Percentiles rank a stretch among this genome's conserved stretches.
Conservation (phyloP, 2,113 vertebrate species). For the Leptobrachium ailaonicum region DNA sequence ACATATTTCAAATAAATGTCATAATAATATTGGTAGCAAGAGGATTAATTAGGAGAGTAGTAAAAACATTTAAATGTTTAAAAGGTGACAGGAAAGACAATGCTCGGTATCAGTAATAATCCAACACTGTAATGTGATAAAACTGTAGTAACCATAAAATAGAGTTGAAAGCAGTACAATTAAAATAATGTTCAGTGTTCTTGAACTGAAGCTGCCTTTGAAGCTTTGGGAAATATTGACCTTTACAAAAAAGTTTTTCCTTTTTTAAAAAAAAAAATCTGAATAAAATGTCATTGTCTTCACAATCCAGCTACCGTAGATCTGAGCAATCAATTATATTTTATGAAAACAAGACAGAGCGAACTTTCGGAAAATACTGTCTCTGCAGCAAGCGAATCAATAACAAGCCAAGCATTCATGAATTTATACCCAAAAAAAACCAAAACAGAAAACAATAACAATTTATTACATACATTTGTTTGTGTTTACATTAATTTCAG, state of each 20-base stretch:
- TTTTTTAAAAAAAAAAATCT: constrained; percentile 2
- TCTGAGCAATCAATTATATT: constrained; percentile 9
- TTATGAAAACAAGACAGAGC: constrained; percentile 1
- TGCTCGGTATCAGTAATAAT: background rate
- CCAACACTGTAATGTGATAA: background rate
- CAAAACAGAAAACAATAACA: background rate
- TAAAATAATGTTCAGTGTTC: background rate
- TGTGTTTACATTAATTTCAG: too few species aligned
- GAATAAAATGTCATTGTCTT: constrained; percentile 24
- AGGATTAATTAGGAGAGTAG: background rate
- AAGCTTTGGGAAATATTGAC: constrained; percentile 23
- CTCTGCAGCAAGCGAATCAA: background rate
- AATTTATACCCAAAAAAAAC: too few species aligned
- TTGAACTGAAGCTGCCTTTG: background rate
- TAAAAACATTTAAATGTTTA: background rate
- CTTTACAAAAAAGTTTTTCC: constrained; percentile 4
- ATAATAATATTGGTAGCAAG: too few species aligned
- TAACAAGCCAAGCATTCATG: background rate
- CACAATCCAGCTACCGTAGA: constrained; percentile 4
- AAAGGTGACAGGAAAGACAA: background rate
- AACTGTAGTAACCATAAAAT: background rate
- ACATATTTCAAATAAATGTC: too few species aligned
- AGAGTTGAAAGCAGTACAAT: background rate
- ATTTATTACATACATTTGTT: background rate
- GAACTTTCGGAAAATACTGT: background rate